These are phyloP conservation scores for Dipodomys spectabilis DNA, from an alignment of 2,113 vertebrate genomes.

Conservation along the genomic window DNA sequence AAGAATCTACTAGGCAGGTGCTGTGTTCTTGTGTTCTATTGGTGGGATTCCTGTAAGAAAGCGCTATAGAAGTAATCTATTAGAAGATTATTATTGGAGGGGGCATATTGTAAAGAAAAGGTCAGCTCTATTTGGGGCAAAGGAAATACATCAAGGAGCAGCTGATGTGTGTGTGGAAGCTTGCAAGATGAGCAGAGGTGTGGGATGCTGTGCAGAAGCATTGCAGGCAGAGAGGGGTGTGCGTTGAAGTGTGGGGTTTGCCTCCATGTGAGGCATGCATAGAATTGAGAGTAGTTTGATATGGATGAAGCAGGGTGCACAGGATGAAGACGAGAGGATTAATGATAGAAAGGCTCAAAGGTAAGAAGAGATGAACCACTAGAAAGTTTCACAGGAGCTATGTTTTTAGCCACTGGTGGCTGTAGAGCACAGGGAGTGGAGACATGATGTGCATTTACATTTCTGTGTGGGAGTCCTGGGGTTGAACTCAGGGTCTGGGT, in stretches of 20 bases:
- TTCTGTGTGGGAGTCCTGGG: too few species aligned
- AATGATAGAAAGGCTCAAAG: background rate
- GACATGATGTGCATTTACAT: background rate
- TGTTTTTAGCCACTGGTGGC: background rate
- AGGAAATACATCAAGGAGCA: slow-evolving; percentile 36
- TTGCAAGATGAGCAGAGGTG: background rate
- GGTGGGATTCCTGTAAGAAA: background rate
- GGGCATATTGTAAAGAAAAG: background rate
- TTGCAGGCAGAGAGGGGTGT: background rate
- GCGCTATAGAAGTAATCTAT: background rate
- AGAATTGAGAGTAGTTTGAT: background rate
- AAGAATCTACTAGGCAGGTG: background rate
- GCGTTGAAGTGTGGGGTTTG: background rate
- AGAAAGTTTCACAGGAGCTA: background rate
- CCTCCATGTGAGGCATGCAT: background rate
- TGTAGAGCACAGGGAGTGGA: background rate
- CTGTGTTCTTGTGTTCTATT: too few species aligned
- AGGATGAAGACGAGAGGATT: background rate
- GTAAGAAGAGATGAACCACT: background rate
- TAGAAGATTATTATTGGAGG: background rate
- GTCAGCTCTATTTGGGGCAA: background rate
- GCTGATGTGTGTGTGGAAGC: background rate
- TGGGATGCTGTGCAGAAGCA: slow-evolving; percentile 15
- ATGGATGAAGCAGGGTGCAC: background rate
- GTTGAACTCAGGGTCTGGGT: too few species aligned